A percentile compares a stretch with the other conserved stretches of the same genome.
Evolutionary conservation across 2,888 invertebrate species (phyloP).

Genomic region (Cancer borealis): DNA sequence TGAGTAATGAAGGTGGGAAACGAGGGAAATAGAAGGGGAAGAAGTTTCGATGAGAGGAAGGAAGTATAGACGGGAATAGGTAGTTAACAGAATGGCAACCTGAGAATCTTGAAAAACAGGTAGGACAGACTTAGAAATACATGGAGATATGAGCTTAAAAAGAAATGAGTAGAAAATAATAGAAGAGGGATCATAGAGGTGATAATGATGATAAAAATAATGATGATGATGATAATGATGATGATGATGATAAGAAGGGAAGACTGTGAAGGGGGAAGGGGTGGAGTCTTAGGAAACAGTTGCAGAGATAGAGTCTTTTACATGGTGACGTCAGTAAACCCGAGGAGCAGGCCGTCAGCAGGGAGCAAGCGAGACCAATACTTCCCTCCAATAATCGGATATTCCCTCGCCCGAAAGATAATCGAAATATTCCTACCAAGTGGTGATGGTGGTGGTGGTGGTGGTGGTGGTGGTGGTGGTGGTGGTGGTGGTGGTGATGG

Average conservation of each 20-base stretch:
- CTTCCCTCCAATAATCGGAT: constrained; percentile 34
- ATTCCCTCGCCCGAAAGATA: constrained; percentile 27
- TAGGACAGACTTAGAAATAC: neutral
- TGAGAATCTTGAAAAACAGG: neutral
- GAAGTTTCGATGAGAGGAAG: neutral
- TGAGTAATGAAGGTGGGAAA: neutral
- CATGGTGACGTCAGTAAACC: neutral
- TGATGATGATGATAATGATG: too few relatives aligned
- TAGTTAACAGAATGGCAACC: too few relatives aligned
- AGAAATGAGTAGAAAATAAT: neutral
- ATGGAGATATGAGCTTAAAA: neutral
- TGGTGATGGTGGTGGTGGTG: neutral
- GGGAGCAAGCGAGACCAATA: neutral
- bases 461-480: neutral
- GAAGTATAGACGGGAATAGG: neutral
- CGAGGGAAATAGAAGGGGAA: neutral
- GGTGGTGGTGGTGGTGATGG: neutral
- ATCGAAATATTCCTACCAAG: constrained; percentile 18
- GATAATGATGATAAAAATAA: too few relatives aligned
- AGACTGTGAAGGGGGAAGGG: neutral
- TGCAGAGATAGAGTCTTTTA: neutral
- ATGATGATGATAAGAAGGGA: too few relatives aligned
- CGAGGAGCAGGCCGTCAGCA: constrained; percentile 11
- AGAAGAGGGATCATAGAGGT: neutral
- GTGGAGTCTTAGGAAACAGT: neutral